Evolutionary conservation across 2,888 invertebrate species (phyloP).

Genomic region (Ceramica pisi): DNA sequence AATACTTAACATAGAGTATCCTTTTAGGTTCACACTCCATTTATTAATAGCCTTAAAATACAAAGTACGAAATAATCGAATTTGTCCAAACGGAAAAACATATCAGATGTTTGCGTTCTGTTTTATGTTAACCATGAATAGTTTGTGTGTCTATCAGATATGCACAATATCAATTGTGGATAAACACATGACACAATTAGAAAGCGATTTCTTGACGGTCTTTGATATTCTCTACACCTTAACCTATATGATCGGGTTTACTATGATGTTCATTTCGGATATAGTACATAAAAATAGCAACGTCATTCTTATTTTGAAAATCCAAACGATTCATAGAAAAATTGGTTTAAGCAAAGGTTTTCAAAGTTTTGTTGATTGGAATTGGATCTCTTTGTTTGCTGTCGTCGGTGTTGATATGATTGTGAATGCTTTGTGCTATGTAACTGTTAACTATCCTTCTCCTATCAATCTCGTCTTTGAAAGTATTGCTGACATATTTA

Average conservation of each 20-base stretch:
- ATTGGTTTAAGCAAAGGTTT: conserved; percentile 15
- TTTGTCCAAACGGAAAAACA: conserved; percentile 26
- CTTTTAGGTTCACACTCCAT: conserved; percentile 6
- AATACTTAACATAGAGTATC: not conserved
- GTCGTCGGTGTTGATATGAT: not conserved
- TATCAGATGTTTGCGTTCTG: conserved; percentile 12
- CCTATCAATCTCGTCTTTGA: not conserved
- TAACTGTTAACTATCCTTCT: not conserved
- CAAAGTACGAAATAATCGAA: conserved; percentile 26
- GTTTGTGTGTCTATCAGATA: not conserved
- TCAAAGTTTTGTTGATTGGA: conserved; percentile 28
- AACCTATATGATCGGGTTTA: not conserved
- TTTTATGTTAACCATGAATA: not conserved
- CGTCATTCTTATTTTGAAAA: conserved; percentile 37
- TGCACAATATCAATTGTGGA: not conserved
- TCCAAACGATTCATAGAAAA: conserved; percentile 39
- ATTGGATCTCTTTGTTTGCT: conserved; percentile 28
- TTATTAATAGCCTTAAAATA: conserved; percentile 28
- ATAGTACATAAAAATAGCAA: conserved; percentile 17
- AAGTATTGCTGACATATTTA: not conserved
- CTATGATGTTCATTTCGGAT: conserved; percentile 20
- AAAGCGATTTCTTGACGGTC: not conserved
- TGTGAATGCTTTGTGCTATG: not conserved
- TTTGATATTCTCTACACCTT: not conserved
- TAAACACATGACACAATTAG: not conserved